Conservation (phyloP, 2,797 vertebrate genomes). For the Adelosebastes latens region DNA sequence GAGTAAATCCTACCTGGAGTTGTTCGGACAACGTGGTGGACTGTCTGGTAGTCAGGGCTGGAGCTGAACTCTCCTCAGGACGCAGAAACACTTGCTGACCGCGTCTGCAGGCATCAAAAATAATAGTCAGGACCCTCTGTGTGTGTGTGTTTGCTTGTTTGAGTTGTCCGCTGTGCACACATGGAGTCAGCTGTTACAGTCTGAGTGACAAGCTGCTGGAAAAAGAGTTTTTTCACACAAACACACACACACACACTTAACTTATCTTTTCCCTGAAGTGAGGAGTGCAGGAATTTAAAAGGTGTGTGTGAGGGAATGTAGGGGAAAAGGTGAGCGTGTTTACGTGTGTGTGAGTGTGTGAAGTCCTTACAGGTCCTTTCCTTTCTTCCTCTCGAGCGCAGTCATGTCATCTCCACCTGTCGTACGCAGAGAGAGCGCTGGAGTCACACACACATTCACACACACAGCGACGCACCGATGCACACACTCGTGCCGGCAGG, state of each 20-base stretch:
- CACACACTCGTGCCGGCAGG: slow-evolving; percentile 61
- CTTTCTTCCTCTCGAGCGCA: slow-evolving; percentile 78
- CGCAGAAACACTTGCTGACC: slow-evolving; percentile 82
- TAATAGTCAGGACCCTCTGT: slow-evolving; percentile 36
- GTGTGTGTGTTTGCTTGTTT: slow-evolving; percentile 5
- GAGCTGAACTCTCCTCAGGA: slow-evolving; percentile 77
- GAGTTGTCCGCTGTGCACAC: slow-evolving; percentile 27
- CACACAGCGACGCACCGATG: slow-evolving; percentile 48
- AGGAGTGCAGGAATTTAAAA: slow-evolving; percentile 59
- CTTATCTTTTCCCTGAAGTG: slow-evolving; percentile 35
- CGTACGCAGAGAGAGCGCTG: slow-evolving; percentile 69
- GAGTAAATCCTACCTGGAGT: slow-evolving; percentile 72
- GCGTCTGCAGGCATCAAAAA: slow-evolving; percentile 69
- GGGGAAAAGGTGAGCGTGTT: slow-evolving; percentile 30
- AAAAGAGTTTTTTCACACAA: slow-evolving; percentile 27
- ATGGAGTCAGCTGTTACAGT: slow-evolving; percentile 41
- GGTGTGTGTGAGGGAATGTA: slow-evolving; percentile 56
- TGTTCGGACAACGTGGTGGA: slow-evolving; percentile 71
- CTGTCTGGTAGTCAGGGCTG: slow-evolving; percentile 62
- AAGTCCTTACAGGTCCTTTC: slow-evolving; percentile 80
- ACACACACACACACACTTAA: slow-evolving; percentile 13
- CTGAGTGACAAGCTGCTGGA: slow-evolving; percentile 32
- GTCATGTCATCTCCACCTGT: slow-evolving; percentile 83
- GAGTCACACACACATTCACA: slow-evolving; percentile 71
- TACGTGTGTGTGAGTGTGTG: slow-evolving; percentile 9